Conservation (phyloP, 1,140 invertebrate species). For the Hycleus phaleratus region DNA sequence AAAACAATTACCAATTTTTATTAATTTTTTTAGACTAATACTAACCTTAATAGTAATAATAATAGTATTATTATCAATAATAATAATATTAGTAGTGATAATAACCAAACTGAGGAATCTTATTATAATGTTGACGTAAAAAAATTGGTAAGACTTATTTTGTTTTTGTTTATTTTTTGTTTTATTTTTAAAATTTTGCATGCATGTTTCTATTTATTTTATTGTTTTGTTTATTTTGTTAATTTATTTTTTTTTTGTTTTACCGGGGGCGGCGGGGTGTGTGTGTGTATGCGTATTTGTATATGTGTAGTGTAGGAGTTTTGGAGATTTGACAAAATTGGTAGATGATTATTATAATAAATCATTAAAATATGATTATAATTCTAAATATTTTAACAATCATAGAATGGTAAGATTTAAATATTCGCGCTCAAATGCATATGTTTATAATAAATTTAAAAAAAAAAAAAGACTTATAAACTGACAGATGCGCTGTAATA, state of each 20-base stretch:
- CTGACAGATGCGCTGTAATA: too few species aligned
- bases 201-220: constrained; percentile 12
- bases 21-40: constrained; percentile 8
- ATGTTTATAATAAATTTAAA: too few species aligned
- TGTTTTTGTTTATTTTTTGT: constrained; percentile 12
- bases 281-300: too few species aligned
- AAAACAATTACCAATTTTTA: neutral
- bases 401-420: constrained; percentile 38
- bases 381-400: constrained; percentile 16
- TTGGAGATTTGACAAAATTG: constrained; percentile 53
- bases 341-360: constrained; percentile 33
- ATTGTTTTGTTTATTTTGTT: constrained; percentile 9
- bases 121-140: constrained; percentile 51
- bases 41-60: constrained; percentile 19
- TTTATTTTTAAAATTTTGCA: too few species aligned
- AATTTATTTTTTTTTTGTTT: constrained; percentile 23
- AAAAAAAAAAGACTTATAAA: too few species aligned
- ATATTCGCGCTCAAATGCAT: neutral
- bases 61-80: constrained; percentile 34
- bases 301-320: constrained; percentile 49
- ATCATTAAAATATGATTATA: constrained; percentile 23
- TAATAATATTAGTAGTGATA: constrained; percentile 38
- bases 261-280: neutral
- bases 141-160: constrained; percentile 33
- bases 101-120: constrained; percentile 41